Evolutionary conservation across 2,113 vertebrate genomes (phyloP).

Genomic region (Dromiciops gliroides): DNA sequence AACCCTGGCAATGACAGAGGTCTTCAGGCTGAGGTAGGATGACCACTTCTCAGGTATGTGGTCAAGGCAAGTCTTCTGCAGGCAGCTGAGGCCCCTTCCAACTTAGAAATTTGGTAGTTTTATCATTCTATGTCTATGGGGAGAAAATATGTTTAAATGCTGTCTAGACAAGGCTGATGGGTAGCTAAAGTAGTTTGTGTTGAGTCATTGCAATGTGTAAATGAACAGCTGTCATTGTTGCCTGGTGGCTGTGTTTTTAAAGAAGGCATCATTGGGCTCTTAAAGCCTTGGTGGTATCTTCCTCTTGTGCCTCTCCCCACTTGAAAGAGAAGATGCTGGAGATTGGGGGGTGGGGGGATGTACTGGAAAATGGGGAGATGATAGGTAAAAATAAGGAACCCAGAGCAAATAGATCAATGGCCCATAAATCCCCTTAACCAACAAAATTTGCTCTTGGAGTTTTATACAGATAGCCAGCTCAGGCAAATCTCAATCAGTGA

Average conservation of each 20-base stretch:
- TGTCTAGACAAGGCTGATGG: fast-evolving
- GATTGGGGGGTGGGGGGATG: neutral
- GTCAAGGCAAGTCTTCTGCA: neutral
- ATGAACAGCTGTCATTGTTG: neutral
- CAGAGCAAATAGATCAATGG: neutral
- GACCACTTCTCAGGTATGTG: neutral
- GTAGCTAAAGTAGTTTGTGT: fast-evolving
- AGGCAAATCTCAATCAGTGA: neutral
- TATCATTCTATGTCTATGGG: neutral
- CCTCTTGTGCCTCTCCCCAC: neutral
- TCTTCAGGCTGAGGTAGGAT: neutral
- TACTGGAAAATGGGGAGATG: neutral
- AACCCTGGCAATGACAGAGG: neutral
- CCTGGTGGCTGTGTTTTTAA: neutral
- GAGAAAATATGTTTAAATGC: neutral
- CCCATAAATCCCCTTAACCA: neutral
- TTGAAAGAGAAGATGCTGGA: neutral
- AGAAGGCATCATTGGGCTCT: neutral
- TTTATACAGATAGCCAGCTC: neutral
- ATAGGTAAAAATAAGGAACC: neutral
- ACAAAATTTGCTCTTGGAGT: neutral
- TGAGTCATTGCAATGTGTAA: neutral
- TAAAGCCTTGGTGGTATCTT: neutral
- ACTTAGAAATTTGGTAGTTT: neutral
- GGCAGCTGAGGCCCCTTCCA: neutral